A percentile compares a stretch with the other conserved stretches of the same genome.
Conservation (phyloP, 2,113 vertebrate species). For the Glareola pratincola region DNA sequence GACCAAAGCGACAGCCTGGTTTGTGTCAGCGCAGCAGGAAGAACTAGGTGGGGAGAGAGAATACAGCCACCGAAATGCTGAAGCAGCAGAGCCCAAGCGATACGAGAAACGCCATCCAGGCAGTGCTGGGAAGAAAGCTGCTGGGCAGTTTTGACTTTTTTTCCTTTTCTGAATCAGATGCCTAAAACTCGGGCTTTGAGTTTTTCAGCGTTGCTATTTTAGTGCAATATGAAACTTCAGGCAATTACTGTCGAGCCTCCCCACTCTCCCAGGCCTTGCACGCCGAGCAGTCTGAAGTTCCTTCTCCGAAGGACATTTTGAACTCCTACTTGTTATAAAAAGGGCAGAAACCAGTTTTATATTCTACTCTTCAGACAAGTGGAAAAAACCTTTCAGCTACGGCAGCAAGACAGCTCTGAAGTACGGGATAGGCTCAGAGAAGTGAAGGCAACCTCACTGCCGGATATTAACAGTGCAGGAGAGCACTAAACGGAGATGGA, state of each 20-base stretch:
- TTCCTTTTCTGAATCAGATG: background rate
- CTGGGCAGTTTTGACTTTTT: no score
- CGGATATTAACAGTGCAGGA: background rate
- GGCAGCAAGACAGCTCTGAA: background rate
- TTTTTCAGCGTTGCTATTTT: background rate
- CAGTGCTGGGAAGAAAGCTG: background rate
- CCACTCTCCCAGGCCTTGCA: background rate
- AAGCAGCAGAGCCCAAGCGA: background rate
- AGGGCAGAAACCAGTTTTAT: background rate
- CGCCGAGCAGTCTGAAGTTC: background rate
- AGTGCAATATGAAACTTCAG: background rate
- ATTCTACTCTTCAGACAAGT: background rate
- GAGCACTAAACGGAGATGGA: background rate
- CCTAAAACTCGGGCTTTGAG: background rate
- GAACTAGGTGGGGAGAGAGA: background rate
- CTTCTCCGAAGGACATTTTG: background rate
- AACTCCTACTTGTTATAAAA: background rate
- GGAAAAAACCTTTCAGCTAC: background rate
- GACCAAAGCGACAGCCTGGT: fast-evolving
- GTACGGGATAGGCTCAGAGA: fast-evolving
- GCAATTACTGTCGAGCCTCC: background rate
- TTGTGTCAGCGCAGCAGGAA: background rate
- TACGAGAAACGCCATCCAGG: fast-evolving
- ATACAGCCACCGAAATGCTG: fast-evolving
- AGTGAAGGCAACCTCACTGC: background rate